These are phyloP conservation scores for Amphiprion ocellaris DNA, from an alignment of 2,113 vertebrate genomes.

Conservation along the genomic window DNA sequence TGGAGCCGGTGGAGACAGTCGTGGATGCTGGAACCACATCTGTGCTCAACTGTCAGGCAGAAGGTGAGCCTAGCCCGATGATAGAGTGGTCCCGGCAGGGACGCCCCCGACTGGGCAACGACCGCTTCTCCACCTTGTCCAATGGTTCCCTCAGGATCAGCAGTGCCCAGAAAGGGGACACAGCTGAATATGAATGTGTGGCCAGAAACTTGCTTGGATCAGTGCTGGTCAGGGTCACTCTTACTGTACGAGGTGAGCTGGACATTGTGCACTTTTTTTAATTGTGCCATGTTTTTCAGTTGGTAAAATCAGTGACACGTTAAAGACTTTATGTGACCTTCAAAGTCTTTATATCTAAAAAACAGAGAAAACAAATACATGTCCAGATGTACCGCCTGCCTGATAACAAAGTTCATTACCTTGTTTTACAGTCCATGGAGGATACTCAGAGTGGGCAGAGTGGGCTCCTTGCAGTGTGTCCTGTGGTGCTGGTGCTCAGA, in stretches of 20 bases:
- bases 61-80: constrained; percentile 89
- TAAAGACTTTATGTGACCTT: no score
- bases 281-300: neutral
- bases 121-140: constrained; percentile 83
- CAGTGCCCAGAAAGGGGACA: constrained; percentile 90
- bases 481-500: constrained; percentile 91
- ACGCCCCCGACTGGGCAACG: constrained; percentile 77
- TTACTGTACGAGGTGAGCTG: constrained; percentile 91
- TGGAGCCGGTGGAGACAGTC: constrained; percentile 87
- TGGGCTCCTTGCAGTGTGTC: constrained; percentile 93
- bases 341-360: neutral
- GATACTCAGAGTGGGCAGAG: constrained; percentile 91
- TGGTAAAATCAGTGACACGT: no score
- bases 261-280: neutral
- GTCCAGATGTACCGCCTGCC: neutral
- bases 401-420: neutral
- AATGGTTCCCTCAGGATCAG: constrained; percentile 89
- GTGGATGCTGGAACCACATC: constrained; percentile 87
- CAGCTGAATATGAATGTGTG: constrained; percentile 91
- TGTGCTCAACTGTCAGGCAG: constrained; percentile 90
- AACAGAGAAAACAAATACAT: neutral
- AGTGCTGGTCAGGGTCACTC: constrained; percentile 83
- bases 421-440: constrained; percentile 89
- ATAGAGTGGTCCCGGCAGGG: constrained; percentile 91
- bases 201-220: constrained; percentile 94